Base-by-base conservation (phyloP, 1,140 invertebrate species). In the Nasonia giraulti region DNA sequence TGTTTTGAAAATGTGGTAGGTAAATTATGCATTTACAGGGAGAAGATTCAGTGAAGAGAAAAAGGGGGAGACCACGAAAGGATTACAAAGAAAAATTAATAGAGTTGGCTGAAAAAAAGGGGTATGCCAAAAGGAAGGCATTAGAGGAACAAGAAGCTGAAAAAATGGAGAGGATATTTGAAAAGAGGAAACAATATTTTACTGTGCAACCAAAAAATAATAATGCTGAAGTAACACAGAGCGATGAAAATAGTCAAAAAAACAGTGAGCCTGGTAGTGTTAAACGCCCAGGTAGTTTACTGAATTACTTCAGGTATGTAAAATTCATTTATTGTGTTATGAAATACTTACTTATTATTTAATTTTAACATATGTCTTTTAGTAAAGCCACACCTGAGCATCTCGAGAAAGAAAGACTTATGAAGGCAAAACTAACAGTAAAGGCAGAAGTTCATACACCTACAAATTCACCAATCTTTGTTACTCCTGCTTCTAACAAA, bases 261-360 rank as follows among this genome's bases (percentile, higher is more conserved):
- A 88, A 81, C 74, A 82, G 73, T 74, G n/a, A 77, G 27, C 33
- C 62, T 8, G 20, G 37, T 82, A 87, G 88, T 77, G 90, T 85
- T 74, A 84, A 86, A 68, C 74, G 66, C 6, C 78, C 88, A 40
- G 80, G 87, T 50, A 91, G 86, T 74, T 90, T 93, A 78, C 84
- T 92, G 20, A 88, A 91, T 89, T 93, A 92, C 86, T 92, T 93
- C 40, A 92, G 91, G 92, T 92, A 55, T 7, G 27, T 82, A 62
- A 78, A 40, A n/a, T 84, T 23, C 66, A 8, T 85, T 83, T 55
- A 75, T 50, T 82, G 76, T 31, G 62, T 47, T 80, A 3, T 31
- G 47, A 37, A 74, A 71, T 77, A 82, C 44, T 68, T 69, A 73
- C 12, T 82, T 80, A n/a, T 47, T 87, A 44, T 10, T 31, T 71